phyloP scores from a whole-genome alignment of 2,888 invertebrate species.

The Callyntrura sp. region DNA sequence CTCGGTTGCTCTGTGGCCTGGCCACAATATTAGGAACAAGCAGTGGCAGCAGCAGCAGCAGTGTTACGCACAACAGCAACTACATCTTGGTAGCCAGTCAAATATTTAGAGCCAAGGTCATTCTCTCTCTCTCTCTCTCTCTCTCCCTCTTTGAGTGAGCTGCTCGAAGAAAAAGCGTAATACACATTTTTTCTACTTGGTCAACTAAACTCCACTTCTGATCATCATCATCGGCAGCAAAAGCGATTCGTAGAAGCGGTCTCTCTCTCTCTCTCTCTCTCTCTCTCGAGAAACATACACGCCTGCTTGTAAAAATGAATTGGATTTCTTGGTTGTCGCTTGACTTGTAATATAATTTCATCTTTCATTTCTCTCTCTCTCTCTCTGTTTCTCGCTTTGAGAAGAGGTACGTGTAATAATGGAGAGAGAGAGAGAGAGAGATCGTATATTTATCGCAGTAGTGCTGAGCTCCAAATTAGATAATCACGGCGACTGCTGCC shows the following conservation, averaged over 20 bases:
- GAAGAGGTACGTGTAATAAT: no score
- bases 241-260: neutral
- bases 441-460: no score
- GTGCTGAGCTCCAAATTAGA: no score
- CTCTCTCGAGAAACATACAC: neutral
- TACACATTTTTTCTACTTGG: neutral
- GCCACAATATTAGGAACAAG: neutral
- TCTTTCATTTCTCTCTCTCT: no score
- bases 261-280: neutral
- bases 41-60: no score
- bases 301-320: no score
- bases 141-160: neutral
- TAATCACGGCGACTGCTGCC: no score
- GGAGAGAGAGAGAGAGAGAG: no score
- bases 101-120: constrained; percentile 59
- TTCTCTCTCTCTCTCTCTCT: constrained; percentile 3
- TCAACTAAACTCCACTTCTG: neutral
- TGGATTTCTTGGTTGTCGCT: no score
- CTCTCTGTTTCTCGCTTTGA: no score
- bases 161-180: neutral
- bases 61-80: no score
- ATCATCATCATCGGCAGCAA: neutral
- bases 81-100: constrained; percentile 6
- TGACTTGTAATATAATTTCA: no score
- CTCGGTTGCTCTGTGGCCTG: neutral